Base-by-base conservation (phyloP, 2,797 vertebrate species). In the Sebastes ruberrimus region DNA sequence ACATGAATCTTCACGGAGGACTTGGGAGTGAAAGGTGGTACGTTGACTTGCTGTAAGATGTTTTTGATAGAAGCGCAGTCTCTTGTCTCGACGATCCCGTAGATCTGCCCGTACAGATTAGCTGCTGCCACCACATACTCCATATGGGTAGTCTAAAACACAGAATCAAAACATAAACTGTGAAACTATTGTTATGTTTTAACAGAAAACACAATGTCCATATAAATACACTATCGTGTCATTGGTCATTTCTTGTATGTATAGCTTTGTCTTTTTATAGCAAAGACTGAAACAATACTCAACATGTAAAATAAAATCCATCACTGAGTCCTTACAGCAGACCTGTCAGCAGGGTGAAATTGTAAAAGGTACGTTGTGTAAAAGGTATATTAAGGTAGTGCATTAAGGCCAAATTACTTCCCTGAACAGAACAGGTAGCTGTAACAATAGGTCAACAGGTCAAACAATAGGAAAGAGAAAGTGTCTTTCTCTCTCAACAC, bases 91-190 rank as follows among this genome's bases (percentile, higher is more conserved):
- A 52, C 10, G 18, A 98, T 86, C 4, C 92, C 89, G 9, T 97
- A 94, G 14, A 83, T 94, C 69, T 95, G 93, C 22, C 94, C 96
- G 5, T 96, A 97, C 46, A 99, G 94, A 82, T 93, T 95, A 56
- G 97, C 96, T 22, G 97, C 95, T 0, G 96, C 95, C 88, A 96
- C 65, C 59, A 99, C 82, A 20, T 95, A 99, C 2, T 94, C 94
- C 92, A 97, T 77, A 66, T 98, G 97, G 4, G 83, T 89, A 11
- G 86, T 82, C 98, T 93, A 22, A 81, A 84, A 86, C 10, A 87
- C 57, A 76, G 6, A 11, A 76, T 38, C 1, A 52, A 49, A 70
- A 60, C 23, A 64, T 4, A 25, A 38, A 80, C 28, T 22, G 5
- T 57, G 1, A n/a, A 49, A 27, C 27, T 46, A 4, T 9, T 25